phyloP scores from a whole-genome alignment of 2,797 vertebrate species.

The Sebastes jordani region DNA sequence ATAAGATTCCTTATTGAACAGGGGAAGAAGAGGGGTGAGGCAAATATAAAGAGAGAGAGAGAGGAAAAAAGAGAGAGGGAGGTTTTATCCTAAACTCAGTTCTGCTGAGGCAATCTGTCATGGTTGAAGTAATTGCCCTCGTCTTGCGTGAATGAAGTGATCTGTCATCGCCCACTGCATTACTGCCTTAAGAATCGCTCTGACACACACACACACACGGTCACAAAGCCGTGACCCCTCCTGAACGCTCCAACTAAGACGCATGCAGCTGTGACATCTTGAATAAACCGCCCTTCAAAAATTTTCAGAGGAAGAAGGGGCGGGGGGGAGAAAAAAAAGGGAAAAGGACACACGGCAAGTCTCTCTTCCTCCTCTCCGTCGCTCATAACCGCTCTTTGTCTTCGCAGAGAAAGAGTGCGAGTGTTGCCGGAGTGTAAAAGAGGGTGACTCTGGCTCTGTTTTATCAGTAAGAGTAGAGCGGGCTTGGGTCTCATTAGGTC shows the following conservation, averaged over 20 bases:
- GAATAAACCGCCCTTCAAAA: constrained; percentile 57
- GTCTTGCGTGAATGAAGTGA: constrained; percentile 80
- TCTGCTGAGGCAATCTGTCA: constrained; percentile 87
- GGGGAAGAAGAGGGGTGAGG: constrained; percentile 43
- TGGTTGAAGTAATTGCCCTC: constrained; percentile 86
- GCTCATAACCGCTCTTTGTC: constrained; percentile 62
- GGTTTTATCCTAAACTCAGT: constrained; percentile 78
- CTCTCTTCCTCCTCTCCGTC: constrained; percentile 29
- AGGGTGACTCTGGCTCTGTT: constrained; percentile 48
- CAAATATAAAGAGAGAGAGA: constrained; percentile 40
- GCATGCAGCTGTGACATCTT: constrained; percentile 70
- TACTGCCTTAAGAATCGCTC: constrained; percentile 65
- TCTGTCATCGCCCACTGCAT: constrained; percentile 78
- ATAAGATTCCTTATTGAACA: constrained; percentile 76
- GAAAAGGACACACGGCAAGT: constrained; percentile 7
- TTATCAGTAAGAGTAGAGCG: constrained; percentile 71
- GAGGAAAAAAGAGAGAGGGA: constrained; percentile 27
- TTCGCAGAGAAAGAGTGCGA: background rate
- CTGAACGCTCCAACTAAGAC: constrained; percentile 62
- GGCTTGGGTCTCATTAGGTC: constrained; percentile 55
- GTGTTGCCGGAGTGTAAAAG: background rate
- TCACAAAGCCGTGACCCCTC: constrained; percentile 71
- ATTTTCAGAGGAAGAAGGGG: background rate
- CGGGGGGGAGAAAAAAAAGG: background rate
- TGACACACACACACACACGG: constrained; percentile 30